Percentiles rank a stretch among this genome's conserved stretches.
These are phyloP conservation scores for Phocides pigmalion DNA, from an alignment of 1,140 invertebrate genomes.

Conservation along the genomic window DNA sequence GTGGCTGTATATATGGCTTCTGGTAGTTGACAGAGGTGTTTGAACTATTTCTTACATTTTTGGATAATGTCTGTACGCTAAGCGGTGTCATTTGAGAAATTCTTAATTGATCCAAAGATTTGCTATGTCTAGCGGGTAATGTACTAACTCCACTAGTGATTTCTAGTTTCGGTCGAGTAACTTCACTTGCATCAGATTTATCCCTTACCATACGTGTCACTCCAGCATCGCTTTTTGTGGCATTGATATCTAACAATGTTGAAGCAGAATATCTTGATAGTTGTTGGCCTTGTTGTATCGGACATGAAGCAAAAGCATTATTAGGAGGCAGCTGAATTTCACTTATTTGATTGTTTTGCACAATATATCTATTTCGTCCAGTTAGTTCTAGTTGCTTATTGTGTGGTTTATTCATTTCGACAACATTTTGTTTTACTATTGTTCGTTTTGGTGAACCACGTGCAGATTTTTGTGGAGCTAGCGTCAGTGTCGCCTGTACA, in stretches of 20 bases:
- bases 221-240: constrained; percentile 57
- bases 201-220: constrained; percentile 57
- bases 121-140: constrained; percentile 90
- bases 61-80: constrained; percentile 62
- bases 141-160: constrained; percentile 78
- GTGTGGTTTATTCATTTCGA: constrained; percentile 72
- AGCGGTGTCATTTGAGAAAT: constrained; percentile 76
- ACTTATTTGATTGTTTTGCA: constrained; percentile 83
- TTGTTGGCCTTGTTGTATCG: constrained; percentile 79
- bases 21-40: constrained; percentile 74
- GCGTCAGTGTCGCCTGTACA: constrained; percentile 78
- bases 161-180: constrained; percentile 67
- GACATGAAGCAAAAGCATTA: constrained; percentile 71
- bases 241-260: constrained; percentile 81
- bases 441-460: constrained; percentile 77
- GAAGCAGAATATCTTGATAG: constrained; percentile 85
- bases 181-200: constrained; percentile 58
- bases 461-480: constrained; percentile 77
- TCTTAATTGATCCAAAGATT: constrained; percentile 90
- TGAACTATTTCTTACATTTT: constrained; percentile 66
- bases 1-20: constrained; percentile 59
- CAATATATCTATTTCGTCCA: constrained; percentile 79
- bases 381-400: constrained; percentile 79
- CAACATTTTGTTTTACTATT: constrained; percentile 76
- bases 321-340: constrained; percentile 80